These are phyloP conservation scores for Polylopha cassiicola DNA, from an alignment of 2,888 invertebrate genomes.

Conservation along the genomic window DNA sequence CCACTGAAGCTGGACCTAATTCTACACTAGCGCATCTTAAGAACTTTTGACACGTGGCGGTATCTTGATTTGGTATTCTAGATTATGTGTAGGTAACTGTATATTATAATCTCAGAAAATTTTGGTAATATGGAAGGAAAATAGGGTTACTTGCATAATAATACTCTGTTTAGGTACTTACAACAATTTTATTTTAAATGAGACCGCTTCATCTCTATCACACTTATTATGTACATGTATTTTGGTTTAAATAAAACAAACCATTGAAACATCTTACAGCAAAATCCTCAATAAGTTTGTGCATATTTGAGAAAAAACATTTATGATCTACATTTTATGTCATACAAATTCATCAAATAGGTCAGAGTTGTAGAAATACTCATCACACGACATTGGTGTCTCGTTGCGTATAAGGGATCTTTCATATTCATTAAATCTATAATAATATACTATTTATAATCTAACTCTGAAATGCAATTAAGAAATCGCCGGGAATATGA, in stretches of 20 bases:
- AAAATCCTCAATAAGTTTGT: conserved; percentile 71
- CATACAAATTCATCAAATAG: conserved; percentile 60
- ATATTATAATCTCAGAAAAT: too few species aligned
- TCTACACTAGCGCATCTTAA: too few species aligned
- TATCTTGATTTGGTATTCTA: too few species aligned
- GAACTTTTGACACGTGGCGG: too few species aligned
- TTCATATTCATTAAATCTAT: conserved; percentile 40
- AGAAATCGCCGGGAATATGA: conserved; percentile 47
- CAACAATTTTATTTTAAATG: conserved; percentile 76
- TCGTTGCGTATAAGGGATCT: conserved; percentile 41
- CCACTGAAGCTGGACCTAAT: too few species aligned
- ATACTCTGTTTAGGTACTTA: conserved; percentile 51
- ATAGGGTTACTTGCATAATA: conserved; percentile 23
- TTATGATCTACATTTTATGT: conserved; percentile 56
- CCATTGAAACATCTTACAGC: conserved; percentile 66
- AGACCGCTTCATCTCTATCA: conserved; percentile 77
- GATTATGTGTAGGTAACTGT: too few species aligned
- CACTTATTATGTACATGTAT: conserved; percentile 70
- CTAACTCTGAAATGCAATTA: conserved; percentile 59
- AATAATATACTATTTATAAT: conserved; percentile 42
- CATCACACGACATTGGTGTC: conserved; percentile 64
- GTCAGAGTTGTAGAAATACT: conserved; percentile 51
- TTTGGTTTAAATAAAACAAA: conserved; percentile 76
- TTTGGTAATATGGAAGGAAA: too few species aligned
- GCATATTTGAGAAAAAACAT: conserved; percentile 72